Percentiles rank a stretch among this genome's conserved stretches.
These are phyloP conservation scores for Podarcis muralis DNA, from an alignment of 2,113 vertebrate genomes.

Conservation along the genomic window DNA sequence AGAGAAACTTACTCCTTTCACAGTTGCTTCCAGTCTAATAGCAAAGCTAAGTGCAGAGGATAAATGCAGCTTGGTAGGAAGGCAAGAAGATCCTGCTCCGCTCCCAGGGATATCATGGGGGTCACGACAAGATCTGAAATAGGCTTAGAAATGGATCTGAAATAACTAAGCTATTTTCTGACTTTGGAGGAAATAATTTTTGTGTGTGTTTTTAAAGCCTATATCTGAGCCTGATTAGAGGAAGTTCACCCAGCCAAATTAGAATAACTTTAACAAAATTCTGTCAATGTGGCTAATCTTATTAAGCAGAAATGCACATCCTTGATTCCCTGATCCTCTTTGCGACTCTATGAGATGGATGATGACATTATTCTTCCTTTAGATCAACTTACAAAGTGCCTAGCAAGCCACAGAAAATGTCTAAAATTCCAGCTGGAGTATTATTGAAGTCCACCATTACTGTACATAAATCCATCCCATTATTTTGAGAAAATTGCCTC, in stretches of 20 bases:
- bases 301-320: constrained; percentile 40
- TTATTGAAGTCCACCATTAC: constrained; percentile 39
- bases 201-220: not conserved
- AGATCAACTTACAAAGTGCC: constrained; percentile 52
- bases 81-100: not conserved
- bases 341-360: constrained; percentile 39
- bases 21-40: too few species aligned
- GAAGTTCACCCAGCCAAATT: constrained; percentile 27
- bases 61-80: not conserved
- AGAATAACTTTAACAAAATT: constrained; percentile 46
- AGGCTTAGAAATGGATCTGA: not conserved
- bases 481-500: constrained; percentile 59
- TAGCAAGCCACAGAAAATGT: constrained; percentile 34
- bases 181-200: not conserved
- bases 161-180: not conserved
- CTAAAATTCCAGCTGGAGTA: constrained; percentile 30
- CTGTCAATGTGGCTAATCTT: constrained; percentile 23
- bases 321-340: constrained; percentile 4
- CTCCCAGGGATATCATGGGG: accelerated
- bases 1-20: not conserved
- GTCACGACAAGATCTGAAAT: not conserved
- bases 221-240: constrained; percentile 1
- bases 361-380: constrained; percentile 48
- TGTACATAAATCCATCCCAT: constrained; percentile 41
- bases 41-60: not conserved